Conservation (phyloP, 1,140 invertebrate species). For the Olivierus martensii region DNA sequence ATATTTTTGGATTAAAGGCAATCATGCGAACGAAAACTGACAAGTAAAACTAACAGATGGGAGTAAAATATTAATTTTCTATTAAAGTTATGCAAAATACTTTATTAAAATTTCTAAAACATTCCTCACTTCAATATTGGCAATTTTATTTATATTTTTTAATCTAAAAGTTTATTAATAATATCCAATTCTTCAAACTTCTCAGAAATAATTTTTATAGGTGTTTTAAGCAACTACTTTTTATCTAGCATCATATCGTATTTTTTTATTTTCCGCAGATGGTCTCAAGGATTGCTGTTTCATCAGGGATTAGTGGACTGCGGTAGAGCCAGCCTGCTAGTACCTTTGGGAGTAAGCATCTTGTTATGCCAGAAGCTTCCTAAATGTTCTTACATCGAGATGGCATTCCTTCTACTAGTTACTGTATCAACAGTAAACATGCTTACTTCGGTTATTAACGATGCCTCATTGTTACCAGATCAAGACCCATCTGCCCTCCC, state of each 20-base stretch:
- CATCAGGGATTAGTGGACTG: constrained; percentile 76
- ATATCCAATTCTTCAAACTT: no score
- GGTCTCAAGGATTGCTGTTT: constrained; percentile 73
- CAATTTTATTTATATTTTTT: no score
- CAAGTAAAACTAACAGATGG: no score
- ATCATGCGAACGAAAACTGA: no score
- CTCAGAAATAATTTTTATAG: no score
- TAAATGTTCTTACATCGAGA: constrained; percentile 78
- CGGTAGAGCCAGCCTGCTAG: constrained; percentile 58
- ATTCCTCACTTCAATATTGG: no score
- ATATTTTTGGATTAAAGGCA: no score
- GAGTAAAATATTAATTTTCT: no score
- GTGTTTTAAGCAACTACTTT: no score
- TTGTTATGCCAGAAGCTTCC: constrained; percentile 66
- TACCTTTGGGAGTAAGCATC: constrained; percentile 66
- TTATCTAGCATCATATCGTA: not conserved
- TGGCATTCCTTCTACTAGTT: constrained; percentile 71
- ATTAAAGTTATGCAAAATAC: no score
- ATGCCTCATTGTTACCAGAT: constrained; percentile 68
- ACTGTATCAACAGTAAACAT: constrained; percentile 83
- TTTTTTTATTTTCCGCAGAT: constrained; percentile 41
- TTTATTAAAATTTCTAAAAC: no score
- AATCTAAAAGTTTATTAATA: no score
- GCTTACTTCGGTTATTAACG: constrained; percentile 75
- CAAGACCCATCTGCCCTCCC: constrained; percentile 19